A percentile compares a stretch with the other conserved stretches of the same genome.
phyloP scores from a whole-genome alignment of 2,797 vertebrate genomes.

The Sebastiscus tertius region DNA sequence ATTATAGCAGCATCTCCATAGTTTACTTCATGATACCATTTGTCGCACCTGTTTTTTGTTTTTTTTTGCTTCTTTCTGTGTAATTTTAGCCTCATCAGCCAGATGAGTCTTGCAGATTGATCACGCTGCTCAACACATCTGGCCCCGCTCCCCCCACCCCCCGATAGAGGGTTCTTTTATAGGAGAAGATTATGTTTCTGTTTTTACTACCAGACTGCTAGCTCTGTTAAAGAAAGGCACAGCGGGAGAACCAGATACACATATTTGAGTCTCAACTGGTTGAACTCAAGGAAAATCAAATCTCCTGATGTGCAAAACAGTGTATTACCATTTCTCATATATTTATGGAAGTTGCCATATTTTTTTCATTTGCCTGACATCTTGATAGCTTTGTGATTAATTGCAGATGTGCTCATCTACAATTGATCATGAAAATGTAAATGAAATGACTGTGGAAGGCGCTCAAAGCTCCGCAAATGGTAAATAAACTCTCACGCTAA shows the following conservation, averaged over 20 bases:
- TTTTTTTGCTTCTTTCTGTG: not conserved
- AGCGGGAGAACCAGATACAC: not conserved
- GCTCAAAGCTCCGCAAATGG: not conserved
- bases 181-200: not conserved
- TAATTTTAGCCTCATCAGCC: not conserved
- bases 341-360: not conserved
- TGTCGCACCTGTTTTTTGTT: not conserved
- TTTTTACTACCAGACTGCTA: conserved; percentile 1
- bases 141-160: not conserved
- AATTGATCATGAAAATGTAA: not conserved
- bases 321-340: not conserved
- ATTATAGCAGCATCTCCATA: not conserved
- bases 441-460: not conserved
- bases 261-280: not conserved
- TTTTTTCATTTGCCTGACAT: not conserved
- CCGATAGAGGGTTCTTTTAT: not conserved
- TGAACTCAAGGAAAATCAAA: not conserved
- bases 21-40: not conserved
- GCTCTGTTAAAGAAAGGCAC: not conserved
- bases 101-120: conserved; percentile 8
- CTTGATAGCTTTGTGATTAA: not conserved
- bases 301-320: not conserved
- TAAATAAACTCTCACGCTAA: not conserved
- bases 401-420: not conserved
- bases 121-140: conserved; percentile 10